Conservation (phyloP, 2,888 invertebrate genomes). For the Sialis lutaria region DNA sequence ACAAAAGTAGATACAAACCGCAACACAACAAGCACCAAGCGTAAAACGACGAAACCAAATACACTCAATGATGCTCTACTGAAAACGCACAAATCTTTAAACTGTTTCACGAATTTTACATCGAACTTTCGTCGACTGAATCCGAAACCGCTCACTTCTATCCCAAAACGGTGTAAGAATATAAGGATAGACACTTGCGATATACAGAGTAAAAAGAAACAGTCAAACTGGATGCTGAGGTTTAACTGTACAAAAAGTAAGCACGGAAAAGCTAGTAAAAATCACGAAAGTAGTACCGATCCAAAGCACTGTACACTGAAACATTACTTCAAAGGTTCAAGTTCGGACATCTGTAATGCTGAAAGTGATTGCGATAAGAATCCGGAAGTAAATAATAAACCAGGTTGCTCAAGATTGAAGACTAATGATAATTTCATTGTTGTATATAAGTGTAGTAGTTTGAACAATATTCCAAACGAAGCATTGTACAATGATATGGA, state of each 20-base stretch:
- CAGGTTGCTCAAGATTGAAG: not conserved
- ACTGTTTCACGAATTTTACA: not conserved
- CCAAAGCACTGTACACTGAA: not conserved
- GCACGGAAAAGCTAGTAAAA: constrained; percentile 15
- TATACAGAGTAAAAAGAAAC: constrained; percentile 15
- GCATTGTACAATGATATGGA: not conserved
- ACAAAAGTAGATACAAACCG: too few relatives aligned
- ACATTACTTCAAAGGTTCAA: not conserved
- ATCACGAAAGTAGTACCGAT: constrained; percentile 1
- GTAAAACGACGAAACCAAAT: too few relatives aligned
- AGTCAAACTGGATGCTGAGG: constrained; percentile 23
- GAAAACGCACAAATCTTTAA: not conserved
- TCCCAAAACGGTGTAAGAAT: not conserved
- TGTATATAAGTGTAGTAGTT: not conserved
- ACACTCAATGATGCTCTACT: not conserved
- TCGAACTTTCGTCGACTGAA: constrained; percentile 2
- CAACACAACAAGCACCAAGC: too few relatives aligned
- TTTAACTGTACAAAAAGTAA: constrained; percentile 21
- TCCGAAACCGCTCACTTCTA: not conserved
- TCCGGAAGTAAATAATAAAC: not conserved
- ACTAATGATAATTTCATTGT: not conserved
- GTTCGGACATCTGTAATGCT: constrained; percentile 1
- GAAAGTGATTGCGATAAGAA: constrained; percentile 19
- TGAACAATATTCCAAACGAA: not conserved
- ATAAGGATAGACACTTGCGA: not conserved